Evolutionary conservation across 2,113 vertebrate species (phyloP), one percentile per base, ranked within the genome.

Genomic region (Gopherus evgoodei): DNA sequence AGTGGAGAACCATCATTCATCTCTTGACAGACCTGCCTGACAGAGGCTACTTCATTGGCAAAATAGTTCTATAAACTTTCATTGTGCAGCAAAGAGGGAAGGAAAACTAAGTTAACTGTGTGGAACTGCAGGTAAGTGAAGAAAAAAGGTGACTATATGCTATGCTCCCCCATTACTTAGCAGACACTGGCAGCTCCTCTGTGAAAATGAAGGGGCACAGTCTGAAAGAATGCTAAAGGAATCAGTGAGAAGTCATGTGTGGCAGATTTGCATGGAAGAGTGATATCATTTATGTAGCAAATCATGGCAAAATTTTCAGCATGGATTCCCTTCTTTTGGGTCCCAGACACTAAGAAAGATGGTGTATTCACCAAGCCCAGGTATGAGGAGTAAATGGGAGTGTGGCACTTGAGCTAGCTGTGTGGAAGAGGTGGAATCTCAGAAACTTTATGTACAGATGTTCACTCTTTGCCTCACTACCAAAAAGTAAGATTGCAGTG

Each of bases 171-270:
- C 7, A 42, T 19, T 19, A n/a, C n/a, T 72, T n/a, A n/a, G n/a
- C 16, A 38, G 69, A 19, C 69, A 72, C n/a, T 42, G 21, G 69
- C 35, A 38, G 11, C n/a, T 72, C n/a, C 35, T 38, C 69, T 10
- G 10, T 72, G 38, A 62, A 21, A 72, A 22, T 72, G 35, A n/a
- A 38, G n/a, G n/a, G 69, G 35, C 69, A 22, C 8, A 17, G 13
- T 38, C n/a, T 44, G 22, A 35, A 0, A 0, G 11, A 53, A 38
- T 1, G 65, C 5, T 56, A 62, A 93, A 72, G 27, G n/a, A 31
- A 24, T 29, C 50, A 84, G 52, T 1, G 0, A 72, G 65, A 16
- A n/a, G 11, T 82, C 79, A 57, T 31, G 29, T 8, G 31, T 81
- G 95, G 24, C 8, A 3, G 10, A 53, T 16, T 13, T 1, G 1